Base-by-base conservation (phyloP, 2,113 vertebrate genomes). In the Elgaria multicarinata region DNA sequence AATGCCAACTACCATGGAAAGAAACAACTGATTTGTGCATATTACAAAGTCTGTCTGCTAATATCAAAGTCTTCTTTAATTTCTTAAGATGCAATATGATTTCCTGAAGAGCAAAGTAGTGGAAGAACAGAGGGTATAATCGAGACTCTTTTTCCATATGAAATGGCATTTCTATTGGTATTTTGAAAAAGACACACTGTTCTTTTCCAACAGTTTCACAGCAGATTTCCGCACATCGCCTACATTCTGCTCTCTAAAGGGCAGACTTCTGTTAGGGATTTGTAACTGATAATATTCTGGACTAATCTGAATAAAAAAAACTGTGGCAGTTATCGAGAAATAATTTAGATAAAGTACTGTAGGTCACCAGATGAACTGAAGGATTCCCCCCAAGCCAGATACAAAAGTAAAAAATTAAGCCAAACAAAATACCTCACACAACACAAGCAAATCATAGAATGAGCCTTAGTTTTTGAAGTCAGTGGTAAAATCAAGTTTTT, bases 161-260 rank as follows among this genome's bases (percentile, higher is more conserved):
- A 42, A 76, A 36, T 58, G n/a, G 46, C 74, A 78, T 85, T 77
- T 69, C 46, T 42, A 69, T 50, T 69, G 74, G 64, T 55, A 85
- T 78, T 77, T 85, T 55, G 81, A 42, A 85, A 87, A 83, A 89
- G 36, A 85, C 58, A 55, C 24, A 67, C 46, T 84, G 82, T 85
- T 84, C 88, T 77, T 89, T 76, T 84, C 64, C 44, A 84, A 39
- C 62, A 69, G 74, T 76, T 84, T 78, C 74, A 85, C 62, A 78
- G 88, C 46, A 78, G 82, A 89, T 85, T 89, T 88, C 50, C 36
- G 69, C 74, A 77, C 5, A 39, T 42, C 7, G 74, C 62, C 82
- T 78, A 85, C 62, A 22, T 85, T 69, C 62, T 77, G 62, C n/a
- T 69, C n/a, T 77, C 44, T 85, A 89, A 89, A 89, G 62, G n/a